Evolutionary conservation across 2,797 vertebrate genomes (phyloP).

Genomic region (Schizopygopsis pylzovi): DNA sequence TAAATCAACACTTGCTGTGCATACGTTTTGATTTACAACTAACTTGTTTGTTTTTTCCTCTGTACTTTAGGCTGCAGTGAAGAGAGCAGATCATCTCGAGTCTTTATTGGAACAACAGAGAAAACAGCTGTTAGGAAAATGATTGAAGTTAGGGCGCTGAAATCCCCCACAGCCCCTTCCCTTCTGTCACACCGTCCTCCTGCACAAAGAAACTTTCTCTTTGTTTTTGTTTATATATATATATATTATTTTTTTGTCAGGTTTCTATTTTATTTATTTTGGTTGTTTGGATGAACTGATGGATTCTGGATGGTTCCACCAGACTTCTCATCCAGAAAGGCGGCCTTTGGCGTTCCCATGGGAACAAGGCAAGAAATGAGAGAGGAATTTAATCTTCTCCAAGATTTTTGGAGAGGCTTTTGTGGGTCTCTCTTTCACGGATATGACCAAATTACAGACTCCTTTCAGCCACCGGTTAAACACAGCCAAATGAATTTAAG

Average conservation of each 20-base stretch:
- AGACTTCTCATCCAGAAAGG: conserved; percentile 9
- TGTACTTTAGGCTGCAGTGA: conserved; percentile 82
- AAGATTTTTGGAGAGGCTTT: conserved; percentile 9
- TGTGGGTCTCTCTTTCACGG: conserved; percentile 14
- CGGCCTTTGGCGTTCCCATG: conserved; percentile 27
- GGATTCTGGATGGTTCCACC: conserved; percentile 23
- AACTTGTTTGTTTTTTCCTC: background rate
- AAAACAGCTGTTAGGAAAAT: conserved; percentile 82
- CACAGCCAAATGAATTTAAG: conserved; percentile 9
- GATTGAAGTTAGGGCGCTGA: conserved; percentile 59
- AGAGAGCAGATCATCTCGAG: conserved; percentile 89
- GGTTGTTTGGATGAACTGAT: background rate
- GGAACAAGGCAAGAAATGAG: conserved; percentile 26
- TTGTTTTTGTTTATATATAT: background rate
- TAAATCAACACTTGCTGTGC: background rate
- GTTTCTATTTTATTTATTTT: background rate
- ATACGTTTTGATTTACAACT: background rate
- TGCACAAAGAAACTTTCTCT: background rate
- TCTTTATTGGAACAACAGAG: conserved; percentile 87
- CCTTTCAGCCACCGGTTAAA: conserved; percentile 13
- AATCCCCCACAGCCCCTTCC: background rate
- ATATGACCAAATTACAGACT: conserved; percentile 39
- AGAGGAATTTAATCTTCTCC: conserved; percentile 25
- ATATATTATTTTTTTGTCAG: background rate
- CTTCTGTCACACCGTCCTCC: background rate